Conservation (phyloP, 92 coral and sea anemone species). For the Umimayanthus chanpuru region DNA sequence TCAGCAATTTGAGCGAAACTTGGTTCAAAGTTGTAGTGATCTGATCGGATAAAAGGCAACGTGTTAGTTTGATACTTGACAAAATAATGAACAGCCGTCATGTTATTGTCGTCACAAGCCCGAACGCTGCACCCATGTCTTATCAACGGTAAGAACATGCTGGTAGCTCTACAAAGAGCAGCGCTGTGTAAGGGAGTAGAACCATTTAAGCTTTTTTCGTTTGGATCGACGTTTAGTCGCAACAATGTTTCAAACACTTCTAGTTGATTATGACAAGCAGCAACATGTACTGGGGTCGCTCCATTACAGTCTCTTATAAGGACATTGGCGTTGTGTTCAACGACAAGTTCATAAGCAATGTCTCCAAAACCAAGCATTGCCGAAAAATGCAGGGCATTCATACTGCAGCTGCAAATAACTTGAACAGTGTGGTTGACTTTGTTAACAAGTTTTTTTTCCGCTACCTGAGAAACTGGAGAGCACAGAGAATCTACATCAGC, state of each 20-base stretch:
- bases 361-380: background rate
- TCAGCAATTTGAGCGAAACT: background rate
- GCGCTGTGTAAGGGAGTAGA: conserved; percentile 63
- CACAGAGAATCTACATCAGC: background rate
- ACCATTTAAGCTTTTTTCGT: conserved; percentile 32
- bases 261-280: conserved; percentile 31
- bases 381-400: background rate
- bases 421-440: background rate
- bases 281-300: conserved; percentile 53
- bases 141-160: background rate
- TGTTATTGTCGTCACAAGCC: conserved; percentile 5
- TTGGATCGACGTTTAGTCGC: conserved; percentile 9
- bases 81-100: conserved; percentile 50
- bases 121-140: conserved; percentile 20
- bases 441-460: background rate
- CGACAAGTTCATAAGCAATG: background rate
- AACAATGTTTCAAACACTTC: conserved; percentile 7
- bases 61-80: conserved; percentile 8
- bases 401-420: background rate
- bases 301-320: background rate
- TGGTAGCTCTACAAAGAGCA: conserved; percentile 42
- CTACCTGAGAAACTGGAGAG: background rate
- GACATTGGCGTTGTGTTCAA: background rate
- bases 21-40: background rate
- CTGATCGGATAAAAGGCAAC: background rate